phyloP scores from a whole-genome alignment of 1,140 invertebrate species.

The Aphelenchoides avenae region DNA sequence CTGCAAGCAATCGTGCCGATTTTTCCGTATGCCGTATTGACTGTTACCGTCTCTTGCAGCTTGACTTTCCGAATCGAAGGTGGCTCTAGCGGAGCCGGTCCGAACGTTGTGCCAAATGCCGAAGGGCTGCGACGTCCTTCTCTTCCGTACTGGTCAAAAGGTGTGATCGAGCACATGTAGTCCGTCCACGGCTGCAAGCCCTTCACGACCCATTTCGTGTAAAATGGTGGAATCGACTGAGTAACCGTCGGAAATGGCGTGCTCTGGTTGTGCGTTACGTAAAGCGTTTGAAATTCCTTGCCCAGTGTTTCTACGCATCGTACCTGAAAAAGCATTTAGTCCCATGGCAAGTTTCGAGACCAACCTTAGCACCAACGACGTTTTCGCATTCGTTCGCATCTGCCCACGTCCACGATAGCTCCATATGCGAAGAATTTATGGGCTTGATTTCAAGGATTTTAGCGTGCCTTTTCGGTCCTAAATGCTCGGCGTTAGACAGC shows the following conservation, averaged over 20 bases:
- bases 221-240: constrained; percentile 34
- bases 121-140: too few relatives aligned
- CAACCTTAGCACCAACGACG: constrained; percentile 34
- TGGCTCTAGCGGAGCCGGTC: constrained; percentile 24
- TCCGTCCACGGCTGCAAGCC: constrained; percentile 19
- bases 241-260: neutral
- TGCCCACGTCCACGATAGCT: constrained; percentile 38
- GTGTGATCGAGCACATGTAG: constrained; percentile 24
- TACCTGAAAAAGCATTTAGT: too few relatives aligned
- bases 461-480: constrained; percentile 37
- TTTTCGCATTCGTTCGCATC: constrained; percentile 40
- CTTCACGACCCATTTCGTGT: constrained; percentile 33
- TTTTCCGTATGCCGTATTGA: too few relatives aligned
- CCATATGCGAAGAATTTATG: constrained; percentile 41
- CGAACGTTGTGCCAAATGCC: too few relatives aligned
- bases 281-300: constrained; percentile 7
- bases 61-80: constrained; percentile 23
- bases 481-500: constrained; percentile 4
- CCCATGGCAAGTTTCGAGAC: neutral
- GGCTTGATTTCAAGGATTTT: constrained; percentile 24
- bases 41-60: constrained; percentile 21
- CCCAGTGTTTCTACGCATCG: constrained; percentile 2
- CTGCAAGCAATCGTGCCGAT: too few relatives aligned
- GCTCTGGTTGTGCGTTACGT: neutral
- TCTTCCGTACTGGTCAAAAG: constrained; percentile 44